Evolutionary conservation across 2,113 vertebrate genomes (phyloP).

Genomic region (Todiramphus saurophagus): DNA sequence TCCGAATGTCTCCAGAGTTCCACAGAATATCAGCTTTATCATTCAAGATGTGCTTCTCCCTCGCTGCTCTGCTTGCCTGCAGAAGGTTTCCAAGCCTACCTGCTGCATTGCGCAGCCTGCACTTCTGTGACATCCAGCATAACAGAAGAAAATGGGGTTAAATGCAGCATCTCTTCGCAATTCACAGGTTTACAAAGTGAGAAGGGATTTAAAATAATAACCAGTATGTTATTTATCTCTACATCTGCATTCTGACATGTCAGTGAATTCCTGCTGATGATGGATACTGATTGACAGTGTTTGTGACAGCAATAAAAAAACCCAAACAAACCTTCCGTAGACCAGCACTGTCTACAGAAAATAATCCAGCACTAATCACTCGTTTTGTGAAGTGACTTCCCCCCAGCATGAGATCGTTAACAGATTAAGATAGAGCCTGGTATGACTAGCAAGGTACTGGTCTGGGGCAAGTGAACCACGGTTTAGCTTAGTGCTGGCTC

Average conservation of each 20-base stretch:
- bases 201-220: background rate
- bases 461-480: background rate
- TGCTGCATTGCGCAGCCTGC: background rate
- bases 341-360: background rate
- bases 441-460: background rate
- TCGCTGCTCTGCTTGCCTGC: rapidly evolving
- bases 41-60: background rate
- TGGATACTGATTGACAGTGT: background rate
- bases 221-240: background rate
- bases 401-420: background rate
- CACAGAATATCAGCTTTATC: background rate
- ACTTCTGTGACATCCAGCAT: background rate
- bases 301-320: background rate
- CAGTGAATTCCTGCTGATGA: background rate
- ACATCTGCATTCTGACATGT: background rate
- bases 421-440: background rate
- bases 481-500: background rate
- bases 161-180: background rate
- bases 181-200: background rate
- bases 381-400: background rate
- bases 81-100: background rate
- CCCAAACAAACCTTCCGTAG: background rate
- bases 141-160: background rate
- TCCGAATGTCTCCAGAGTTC: background rate
- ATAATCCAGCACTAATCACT: background rate